Percentiles rank a stretch among this genome's conserved stretches.
These are phyloP conservation scores for Cryptocephalus moraei DNA, from an alignment of 2,888 invertebrate species.

Conservation along the genomic window DNA sequence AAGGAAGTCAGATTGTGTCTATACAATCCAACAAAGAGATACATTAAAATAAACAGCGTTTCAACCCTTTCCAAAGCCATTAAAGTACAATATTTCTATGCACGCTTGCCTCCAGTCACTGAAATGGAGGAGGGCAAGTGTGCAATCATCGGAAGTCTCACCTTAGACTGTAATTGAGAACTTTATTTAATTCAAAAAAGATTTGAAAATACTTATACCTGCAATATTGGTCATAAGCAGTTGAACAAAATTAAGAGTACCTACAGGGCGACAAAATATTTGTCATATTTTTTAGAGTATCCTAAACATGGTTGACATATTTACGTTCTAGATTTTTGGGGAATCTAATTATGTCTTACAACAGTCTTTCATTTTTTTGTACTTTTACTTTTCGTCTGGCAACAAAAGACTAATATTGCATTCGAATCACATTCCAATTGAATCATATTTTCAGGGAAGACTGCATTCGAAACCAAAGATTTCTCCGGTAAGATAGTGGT, in stretches of 20 bases:
- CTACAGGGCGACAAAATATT: too few relatives aligned
- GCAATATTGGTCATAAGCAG: too few relatives aligned
- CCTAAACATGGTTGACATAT: too few relatives aligned
- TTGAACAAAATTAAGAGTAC: too few relatives aligned
- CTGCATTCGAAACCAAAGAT: slow-evolving; percentile 43
- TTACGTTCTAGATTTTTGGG: too few relatives aligned
- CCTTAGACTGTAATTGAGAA: neutral
- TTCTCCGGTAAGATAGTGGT: slow-evolving; percentile 47
- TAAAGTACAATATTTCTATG: slow-evolving; percentile 54
- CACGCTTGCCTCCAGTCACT: slow-evolving; percentile 48
- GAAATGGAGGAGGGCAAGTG: slow-evolving; percentile 52
- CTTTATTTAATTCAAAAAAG: neutral
- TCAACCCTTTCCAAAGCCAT: slow-evolving; percentile 56
- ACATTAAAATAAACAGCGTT: slow-evolving; percentile 53
- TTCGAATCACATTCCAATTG: too few relatives aligned
- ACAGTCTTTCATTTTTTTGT: too few relatives aligned
- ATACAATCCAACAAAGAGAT: slow-evolving; percentile 54
- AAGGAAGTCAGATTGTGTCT: slow-evolving; percentile 50
- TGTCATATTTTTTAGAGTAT: too few relatives aligned
- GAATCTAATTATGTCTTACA: too few relatives aligned
- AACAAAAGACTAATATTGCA: neutral
- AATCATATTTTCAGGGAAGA: slow-evolving; percentile 40
- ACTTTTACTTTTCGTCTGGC: too few relatives aligned
- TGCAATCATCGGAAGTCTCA: slow-evolving; percentile 57
- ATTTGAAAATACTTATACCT: too few relatives aligned